A percentile compares a stretch with the other conserved stretches of the same genome.
Evolutionary conservation across 2,797 vertebrate genomes (phyloP).

Genomic region (Adelosebastes latens): DNA sequence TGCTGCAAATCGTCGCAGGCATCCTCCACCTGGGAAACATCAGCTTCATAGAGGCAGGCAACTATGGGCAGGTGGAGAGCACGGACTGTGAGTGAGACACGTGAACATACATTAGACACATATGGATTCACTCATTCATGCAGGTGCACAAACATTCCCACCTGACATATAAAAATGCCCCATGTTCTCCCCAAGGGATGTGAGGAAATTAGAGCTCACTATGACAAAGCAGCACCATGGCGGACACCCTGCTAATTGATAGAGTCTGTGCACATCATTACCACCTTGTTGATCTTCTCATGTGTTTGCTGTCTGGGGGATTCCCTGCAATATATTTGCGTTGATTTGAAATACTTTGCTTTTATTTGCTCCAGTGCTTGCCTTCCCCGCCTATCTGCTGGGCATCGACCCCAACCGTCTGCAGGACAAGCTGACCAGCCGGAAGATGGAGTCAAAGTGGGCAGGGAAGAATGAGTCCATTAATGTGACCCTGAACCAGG

Average conservation of each 20-base stretch:
- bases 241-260: constrained; percentile 26
- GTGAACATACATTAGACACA: background rate
- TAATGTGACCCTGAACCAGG: constrained; percentile 93
- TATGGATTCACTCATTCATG: background rate
- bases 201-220: constrained; percentile 32
- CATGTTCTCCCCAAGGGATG: background rate
- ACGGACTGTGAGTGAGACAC: constrained; percentile 88
- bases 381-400: constrained; percentile 95
- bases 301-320: constrained; percentile 1
- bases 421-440: constrained; percentile 94
- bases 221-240: constrained; percentile 14
- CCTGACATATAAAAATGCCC: background rate
- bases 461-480: constrained; percentile 94
- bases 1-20: constrained; percentile 92
- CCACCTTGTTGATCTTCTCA: constrained; percentile 35
- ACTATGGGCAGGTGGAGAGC: constrained; percentile 93
- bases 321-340: background rate
- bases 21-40: constrained; percentile 97
- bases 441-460: constrained; percentile 98
- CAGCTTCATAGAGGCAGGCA: constrained; percentile 92
- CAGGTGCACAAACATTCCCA: background rate
- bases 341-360: background rate
- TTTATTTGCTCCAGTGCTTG: constrained; percentile 84
- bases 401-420: constrained; percentile 90
- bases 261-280: background rate